phyloP scores from a whole-genome alignment of 2,113 vertebrate genomes.

The Phylloscopus trochiloides region DNA sequence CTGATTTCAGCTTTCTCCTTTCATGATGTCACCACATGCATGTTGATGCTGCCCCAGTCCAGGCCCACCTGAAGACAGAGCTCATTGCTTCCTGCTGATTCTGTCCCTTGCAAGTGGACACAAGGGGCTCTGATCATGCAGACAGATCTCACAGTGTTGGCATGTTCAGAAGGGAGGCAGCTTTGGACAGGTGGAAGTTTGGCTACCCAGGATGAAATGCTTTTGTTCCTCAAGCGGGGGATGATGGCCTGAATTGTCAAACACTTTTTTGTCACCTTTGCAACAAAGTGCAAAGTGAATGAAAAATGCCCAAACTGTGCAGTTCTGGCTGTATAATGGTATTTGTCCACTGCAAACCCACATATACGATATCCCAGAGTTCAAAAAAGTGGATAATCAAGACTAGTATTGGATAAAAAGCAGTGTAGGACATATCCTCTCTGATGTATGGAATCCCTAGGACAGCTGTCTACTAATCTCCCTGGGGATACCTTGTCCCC shows the following conservation, averaged over 20 bases:
- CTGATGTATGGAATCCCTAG: neutral
- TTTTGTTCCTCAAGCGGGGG: neutral
- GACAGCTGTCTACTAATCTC: neutral
- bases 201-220: neutral
- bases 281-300: neutral
- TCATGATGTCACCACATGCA: rapidly evolving
- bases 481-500: neutral
- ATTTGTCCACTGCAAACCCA: neutral
- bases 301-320: neutral
- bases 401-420: neutral
- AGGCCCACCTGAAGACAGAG: neutral
- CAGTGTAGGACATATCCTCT: neutral
- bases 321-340: neutral
- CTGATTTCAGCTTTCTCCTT: neutral
- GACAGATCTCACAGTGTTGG: neutral
- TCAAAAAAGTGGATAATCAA: neutral
- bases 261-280: neutral
- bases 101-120: neutral
- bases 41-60: neutral
- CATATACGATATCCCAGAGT: rapidly evolving
- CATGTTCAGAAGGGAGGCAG: neutral
- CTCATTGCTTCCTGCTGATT: neutral
- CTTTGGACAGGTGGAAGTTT: neutral
- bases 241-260: neutral
- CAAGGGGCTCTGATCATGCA: neutral